Percentiles rank a stretch among this genome's conserved stretches.
phyloP scores from a whole-genome alignment of 2,797 vertebrate genomes.

The Taenioides sp. region DNA sequence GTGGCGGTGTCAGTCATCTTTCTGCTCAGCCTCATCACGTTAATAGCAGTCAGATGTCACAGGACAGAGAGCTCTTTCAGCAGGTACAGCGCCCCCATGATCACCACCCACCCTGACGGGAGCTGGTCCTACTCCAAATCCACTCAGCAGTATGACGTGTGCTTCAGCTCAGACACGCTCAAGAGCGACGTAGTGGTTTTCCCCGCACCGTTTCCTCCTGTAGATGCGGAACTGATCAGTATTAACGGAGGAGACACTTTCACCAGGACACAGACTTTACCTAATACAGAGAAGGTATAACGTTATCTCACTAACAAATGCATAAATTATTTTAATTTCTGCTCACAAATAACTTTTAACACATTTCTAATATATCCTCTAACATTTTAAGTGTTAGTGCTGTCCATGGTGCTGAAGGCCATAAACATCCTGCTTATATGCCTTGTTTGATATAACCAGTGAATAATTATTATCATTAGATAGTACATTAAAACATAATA shows the following conservation, averaged over 20 bases:
- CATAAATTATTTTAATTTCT: not conserved
- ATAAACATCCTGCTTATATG: not conserved
- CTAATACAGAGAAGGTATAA: slow-evolving; percentile 62
- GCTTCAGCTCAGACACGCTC: slow-evolving; percentile 43
- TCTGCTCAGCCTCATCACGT: slow-evolving; percentile 39
- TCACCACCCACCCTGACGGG: too few species aligned
- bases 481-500: too few species aligned
- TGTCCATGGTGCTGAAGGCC: slow-evolving; percentile 69
- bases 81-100: too few species aligned
- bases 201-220: slow-evolving; percentile 53
- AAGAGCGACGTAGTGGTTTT: slow-evolving; percentile 43
- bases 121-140: slow-evolving; percentile 61
- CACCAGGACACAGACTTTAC: slow-evolving; percentile 66
- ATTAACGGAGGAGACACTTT: slow-evolving; percentile 67
- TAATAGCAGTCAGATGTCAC: slow-evolving; percentile 48
- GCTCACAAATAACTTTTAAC: not conserved
- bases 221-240: slow-evolving; percentile 67
- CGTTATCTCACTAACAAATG: not conserved
- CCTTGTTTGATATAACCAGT: not conserved
- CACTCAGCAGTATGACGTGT: slow-evolving; percentile 67
- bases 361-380: not conserved
- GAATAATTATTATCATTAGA: too few species aligned
- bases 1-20: too few species aligned
- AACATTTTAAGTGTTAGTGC: not conserved
- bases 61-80: slow-evolving; percentile 24